Evolutionary conservation across 1,140 invertebrate species (phyloP).

Genomic region (Philopotamus ludificatus): DNA sequence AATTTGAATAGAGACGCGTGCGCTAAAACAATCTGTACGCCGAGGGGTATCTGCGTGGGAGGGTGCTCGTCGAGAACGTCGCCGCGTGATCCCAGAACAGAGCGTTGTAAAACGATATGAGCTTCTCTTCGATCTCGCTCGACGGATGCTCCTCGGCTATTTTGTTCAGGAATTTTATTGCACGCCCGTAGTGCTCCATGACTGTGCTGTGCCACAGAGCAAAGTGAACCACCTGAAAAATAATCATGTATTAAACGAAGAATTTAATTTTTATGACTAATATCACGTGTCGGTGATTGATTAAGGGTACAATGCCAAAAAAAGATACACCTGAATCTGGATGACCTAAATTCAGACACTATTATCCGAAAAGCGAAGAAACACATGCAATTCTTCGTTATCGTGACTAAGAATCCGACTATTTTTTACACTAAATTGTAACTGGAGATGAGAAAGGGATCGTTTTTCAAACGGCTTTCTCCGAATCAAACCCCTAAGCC

Average conservation of each 20-base stretch:
- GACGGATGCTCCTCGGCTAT: slow-evolving; percentile 76
- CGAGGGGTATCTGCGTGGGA: slow-evolving; percentile 67
- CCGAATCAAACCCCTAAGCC: too few species aligned
- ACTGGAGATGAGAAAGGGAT: too few species aligned
- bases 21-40: slow-evolving; percentile 62
- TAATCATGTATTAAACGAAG: neutral
- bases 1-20: slow-evolving; percentile 9
- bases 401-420: too few species aligned
- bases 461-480: too few species aligned
- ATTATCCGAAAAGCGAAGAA: too few species aligned
- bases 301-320: too few species aligned
- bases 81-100: slow-evolving; percentile 72
- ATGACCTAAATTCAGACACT: too few species aligned
- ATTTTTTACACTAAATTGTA: too few species aligned
- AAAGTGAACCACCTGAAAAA: slow-evolving; percentile 67
- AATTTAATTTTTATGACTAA: too few species aligned
- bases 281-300: too few species aligned
- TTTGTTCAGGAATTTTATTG: slow-evolving; percentile 73
- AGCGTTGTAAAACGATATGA: slow-evolving; percentile 63
- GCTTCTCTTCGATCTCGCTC: slow-evolving; percentile 72
- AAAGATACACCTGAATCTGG: too few species aligned
- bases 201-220: slow-evolving; percentile 78
- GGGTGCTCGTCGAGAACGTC: slow-evolving; percentile 53
- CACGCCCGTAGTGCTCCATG: slow-evolving; percentile 75
- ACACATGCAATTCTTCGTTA: too few species aligned